phyloP scores from a whole-genome alignment of 1,140 invertebrate genomes.

The Sycobia sp. region DNA sequence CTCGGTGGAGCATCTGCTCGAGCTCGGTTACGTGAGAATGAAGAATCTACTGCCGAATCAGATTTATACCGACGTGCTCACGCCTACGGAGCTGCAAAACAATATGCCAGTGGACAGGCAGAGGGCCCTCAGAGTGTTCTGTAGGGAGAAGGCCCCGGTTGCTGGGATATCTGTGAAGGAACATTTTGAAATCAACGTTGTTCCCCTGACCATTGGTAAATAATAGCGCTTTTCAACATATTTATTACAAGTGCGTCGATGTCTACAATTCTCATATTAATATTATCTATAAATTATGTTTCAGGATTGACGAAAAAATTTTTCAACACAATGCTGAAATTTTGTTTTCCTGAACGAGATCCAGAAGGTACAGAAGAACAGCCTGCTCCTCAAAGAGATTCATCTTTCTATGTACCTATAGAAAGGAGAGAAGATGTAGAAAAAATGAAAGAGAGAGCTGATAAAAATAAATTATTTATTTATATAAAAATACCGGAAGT shows the following conservation, averaged over 20 bases:
- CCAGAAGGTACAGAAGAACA: slow-evolving; percentile 78
- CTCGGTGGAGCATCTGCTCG: slow-evolving; percentile 94
- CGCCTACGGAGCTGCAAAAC: slow-evolving; percentile 84
- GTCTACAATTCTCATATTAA: slow-evolving; percentile 52
- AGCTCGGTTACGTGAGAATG: slow-evolving; percentile 96
- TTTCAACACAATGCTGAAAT: slow-evolving; percentile 96
- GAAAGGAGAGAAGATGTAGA: slow-evolving; percentile 92
- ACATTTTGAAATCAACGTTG: slow-evolving; percentile 96
- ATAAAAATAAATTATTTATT: slow-evolving; percentile 98
- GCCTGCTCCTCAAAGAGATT: slow-evolving; percentile 71
- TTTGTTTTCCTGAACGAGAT: slow-evolving; percentile 97
- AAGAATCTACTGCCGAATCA: slow-evolving; percentile 94
- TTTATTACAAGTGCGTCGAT: background rate
- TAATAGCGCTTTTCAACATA: background rate
- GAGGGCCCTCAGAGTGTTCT: slow-evolving; percentile 85
- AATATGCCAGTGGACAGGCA: slow-evolving; percentile 86
- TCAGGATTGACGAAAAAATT: slow-evolving; percentile 92
- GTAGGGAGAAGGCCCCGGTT: slow-evolving; percentile 88
- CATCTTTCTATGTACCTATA: slow-evolving; percentile 86
- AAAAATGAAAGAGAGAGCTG: slow-evolving; percentile 97
- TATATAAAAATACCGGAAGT: slow-evolving; percentile 99
- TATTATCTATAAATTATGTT: slow-evolving; percentile 70
- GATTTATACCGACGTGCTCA: slow-evolving; percentile 90
- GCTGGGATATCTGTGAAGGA: slow-evolving; percentile 98
- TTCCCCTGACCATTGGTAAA: slow-evolving; percentile 86